Evolutionary conservation across 2,888 invertebrate species (phyloP).

Genomic region (Gisinianus flammeolus): DNA sequence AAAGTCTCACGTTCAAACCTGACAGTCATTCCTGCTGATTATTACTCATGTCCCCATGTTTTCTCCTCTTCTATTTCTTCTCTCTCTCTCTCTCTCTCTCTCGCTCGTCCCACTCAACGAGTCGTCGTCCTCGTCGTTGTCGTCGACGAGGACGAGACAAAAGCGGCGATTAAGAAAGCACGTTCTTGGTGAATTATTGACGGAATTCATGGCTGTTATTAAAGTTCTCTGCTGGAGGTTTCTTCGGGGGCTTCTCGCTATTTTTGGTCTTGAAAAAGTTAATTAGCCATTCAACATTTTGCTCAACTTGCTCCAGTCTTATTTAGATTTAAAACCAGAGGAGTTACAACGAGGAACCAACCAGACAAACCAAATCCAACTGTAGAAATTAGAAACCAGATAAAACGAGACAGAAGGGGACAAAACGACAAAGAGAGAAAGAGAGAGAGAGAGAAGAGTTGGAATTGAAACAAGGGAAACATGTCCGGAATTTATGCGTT

Average conservation of each 20-base stretch:
- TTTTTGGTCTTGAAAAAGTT: not conserved
- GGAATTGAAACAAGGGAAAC: not conserved
- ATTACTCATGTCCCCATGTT: conserved; percentile 11
- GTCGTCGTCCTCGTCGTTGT: too few species aligned
- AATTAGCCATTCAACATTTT: not conserved
- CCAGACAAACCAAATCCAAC: not conserved
- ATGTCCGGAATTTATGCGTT: not conserved
- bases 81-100: too few species aligned
- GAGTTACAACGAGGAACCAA: too few species aligned
- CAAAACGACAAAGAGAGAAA: not conserved
- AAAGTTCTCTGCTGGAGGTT: not conserved
- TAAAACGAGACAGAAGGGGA: not conserved
- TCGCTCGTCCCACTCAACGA: too few species aligned
- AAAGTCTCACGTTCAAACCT: too few species aligned
- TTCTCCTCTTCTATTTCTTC: conserved; percentile 12
- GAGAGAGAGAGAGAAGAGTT: not conserved
- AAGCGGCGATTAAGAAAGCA: not conserved
- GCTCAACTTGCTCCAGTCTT: not conserved
- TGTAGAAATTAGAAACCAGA: not conserved
- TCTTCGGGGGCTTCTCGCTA: not conserved
- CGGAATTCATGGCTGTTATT: conserved; percentile 11
- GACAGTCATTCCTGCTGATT: not conserved
- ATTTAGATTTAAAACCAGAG: conserved; percentile 8
- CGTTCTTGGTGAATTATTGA: conserved; percentile 11
- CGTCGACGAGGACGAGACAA: not conserved